Evolutionary conservation across 2,888 invertebrate species (phyloP).

Genomic region (Strigamia crassipes): DNA sequence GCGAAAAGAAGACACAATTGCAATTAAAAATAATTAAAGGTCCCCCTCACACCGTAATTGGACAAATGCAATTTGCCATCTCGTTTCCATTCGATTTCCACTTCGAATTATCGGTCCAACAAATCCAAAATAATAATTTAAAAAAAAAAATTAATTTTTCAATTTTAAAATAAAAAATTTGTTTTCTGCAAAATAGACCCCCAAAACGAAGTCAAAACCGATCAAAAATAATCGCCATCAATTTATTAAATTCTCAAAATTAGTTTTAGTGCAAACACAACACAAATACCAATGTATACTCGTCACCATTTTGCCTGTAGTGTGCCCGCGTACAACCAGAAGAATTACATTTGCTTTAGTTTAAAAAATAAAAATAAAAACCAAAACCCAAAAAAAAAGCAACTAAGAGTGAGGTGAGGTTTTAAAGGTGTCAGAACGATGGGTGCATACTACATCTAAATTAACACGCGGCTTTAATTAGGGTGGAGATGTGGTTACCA

Average conservation of each 20-base stretch:
- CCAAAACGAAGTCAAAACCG: no score
- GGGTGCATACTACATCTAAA: constrained; percentile 44
- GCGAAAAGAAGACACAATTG: constrained; percentile 14
- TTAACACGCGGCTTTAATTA: constrained; percentile 47
- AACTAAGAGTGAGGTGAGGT: neutral
- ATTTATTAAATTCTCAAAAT: no score
- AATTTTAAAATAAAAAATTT: neutral
- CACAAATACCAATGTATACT: no score
- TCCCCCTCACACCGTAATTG: neutral
- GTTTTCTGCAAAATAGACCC: no score
- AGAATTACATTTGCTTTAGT: no score
- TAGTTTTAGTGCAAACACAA: no score
- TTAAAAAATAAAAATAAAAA: no score
- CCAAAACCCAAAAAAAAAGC: no score
- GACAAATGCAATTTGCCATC: constrained; percentile 25
- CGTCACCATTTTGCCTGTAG: no score
- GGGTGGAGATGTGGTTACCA: constrained; percentile 44
- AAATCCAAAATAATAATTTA: neutral
- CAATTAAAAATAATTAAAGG: constrained; percentile 34
- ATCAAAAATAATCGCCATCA: no score
- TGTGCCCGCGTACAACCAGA: no score
- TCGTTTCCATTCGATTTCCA: constrained; percentile 20
- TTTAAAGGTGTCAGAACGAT: constrained; percentile 45
- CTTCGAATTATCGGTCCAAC: neutral
- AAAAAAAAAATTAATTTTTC: neutral